Base-by-base conservation (phyloP, 1,140 invertebrate genomes). In the Coelopa frigida region DNA sequence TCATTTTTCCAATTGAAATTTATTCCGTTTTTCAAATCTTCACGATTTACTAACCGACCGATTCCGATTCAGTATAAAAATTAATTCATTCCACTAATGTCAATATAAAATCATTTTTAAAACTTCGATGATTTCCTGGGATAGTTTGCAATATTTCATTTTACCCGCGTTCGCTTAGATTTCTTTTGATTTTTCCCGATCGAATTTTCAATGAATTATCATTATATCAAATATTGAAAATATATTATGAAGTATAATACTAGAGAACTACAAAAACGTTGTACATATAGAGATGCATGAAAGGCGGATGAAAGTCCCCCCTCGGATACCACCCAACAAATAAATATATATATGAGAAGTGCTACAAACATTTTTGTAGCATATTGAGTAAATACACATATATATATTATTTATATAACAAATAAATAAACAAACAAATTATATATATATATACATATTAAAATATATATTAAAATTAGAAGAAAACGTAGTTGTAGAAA, bases 251-350 rank as follows among this genome's bases (percentile, higher is more conserved):
- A 50, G 41, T 33, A 44, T 45, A 45, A 37, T 6, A 35, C 11
- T 0, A 39, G 24, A 39, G 15, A n/a, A 27, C 31, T 20, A 35
- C 44, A 51, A 33, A 49, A 49, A 51, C 45, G 33, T 46, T 57
- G 55, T 57, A 57, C 36, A 57, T 57, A 57, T 49, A 56, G 49
- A 41, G 54, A 31, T 22, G 39, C 26, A 36, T 48, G 45, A 55
- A 48, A 53, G 55, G 59, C 59, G 59, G 59, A 62, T 59, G 59
- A 62, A 62, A 62, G 59, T 62, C 59, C 61, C 58, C 58, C 61
- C 58, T 48, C 39, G 48, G 52, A 15, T 36, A 38, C 44, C 36
- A 48, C 26, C 44, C 38, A 46, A 21, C 38, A 26, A 42, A 48
- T 44, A 8, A 29, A 29, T 36, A 17, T 17, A 36, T 8, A 5